phyloP scores from a whole-genome alignment of 2,113 vertebrate genomes.

The Bolborhynchus lineola region DNA sequence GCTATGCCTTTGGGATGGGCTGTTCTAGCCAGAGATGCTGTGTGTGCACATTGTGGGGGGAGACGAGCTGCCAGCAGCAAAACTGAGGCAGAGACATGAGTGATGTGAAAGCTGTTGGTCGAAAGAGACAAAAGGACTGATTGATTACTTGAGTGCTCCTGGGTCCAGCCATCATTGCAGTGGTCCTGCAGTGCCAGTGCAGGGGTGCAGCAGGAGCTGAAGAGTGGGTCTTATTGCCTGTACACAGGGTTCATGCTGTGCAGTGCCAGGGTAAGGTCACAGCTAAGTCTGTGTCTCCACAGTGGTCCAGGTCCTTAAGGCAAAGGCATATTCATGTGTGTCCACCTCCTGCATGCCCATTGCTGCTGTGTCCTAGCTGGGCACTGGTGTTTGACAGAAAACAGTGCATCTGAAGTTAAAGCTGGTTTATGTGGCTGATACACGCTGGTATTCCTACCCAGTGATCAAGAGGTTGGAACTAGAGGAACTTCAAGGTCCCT shows the following conservation, averaged over 20 bases:
- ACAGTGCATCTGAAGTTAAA: not conserved
- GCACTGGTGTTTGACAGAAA: not conserved
- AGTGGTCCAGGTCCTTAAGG: not conserved
- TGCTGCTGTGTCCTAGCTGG: not conserved
- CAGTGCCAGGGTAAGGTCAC: not conserved
- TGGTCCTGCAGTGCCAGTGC: accelerated
- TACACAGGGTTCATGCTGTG: accelerated
- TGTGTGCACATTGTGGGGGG: not conserved
- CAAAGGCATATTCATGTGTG: accelerated
- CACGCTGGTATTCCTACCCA: not conserved
- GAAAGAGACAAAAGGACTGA: not conserved
- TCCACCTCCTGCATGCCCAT: not conserved
- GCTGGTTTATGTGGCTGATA: not conserved
- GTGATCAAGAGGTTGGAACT: not conserved
- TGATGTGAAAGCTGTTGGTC: not conserved
- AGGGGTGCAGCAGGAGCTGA: not conserved
- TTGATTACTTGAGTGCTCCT: not conserved
- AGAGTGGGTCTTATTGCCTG: accelerated
- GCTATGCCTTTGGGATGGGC: not conserved
- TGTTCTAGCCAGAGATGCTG: not conserved
- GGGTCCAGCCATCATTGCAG: not conserved
- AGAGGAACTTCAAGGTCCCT: not conserved
- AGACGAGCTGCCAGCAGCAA: not conserved
- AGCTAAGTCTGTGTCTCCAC: accelerated
- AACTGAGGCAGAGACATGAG: not conserved